phyloP scores from a whole-genome alignment of 2,888 invertebrate species.

The Athrips mouffetella region DNA sequence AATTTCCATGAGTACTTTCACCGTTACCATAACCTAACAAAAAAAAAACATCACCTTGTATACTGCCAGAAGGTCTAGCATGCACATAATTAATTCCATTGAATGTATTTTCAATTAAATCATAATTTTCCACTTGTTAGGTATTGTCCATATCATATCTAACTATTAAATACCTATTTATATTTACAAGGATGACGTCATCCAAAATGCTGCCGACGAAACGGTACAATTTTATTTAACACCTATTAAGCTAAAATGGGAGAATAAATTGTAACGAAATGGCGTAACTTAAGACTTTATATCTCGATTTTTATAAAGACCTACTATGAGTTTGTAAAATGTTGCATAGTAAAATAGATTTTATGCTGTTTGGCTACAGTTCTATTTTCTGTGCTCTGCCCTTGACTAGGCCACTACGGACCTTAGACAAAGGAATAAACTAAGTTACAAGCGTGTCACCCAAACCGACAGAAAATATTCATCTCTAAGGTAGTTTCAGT shows the following conservation, averaged over 20 bases:
- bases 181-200: conserved; percentile 56
- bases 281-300: no score
- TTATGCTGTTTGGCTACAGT: no score
- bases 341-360: no score
- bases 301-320: no score
- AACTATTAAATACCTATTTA: conserved; percentile 61
- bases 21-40: not conserved
- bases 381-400: no score
- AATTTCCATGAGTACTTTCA: not conserved
- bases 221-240: conserved; percentile 67
- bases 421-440: no score
- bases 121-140: conserved; percentile 73
- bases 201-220: conserved; percentile 56
- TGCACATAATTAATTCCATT: conserved; percentile 67
- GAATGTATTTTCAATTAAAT: conserved; percentile 76
- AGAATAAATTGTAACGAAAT: no score
- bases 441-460: no score
- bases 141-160: conserved; percentile 76
- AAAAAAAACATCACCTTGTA: not conserved
- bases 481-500: no score
- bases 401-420: no score
- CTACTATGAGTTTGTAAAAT: no score
- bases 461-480: no score
- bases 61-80: conserved; percentile 42
- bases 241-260: conserved; percentile 76